Percentiles rank a stretch among this genome's conserved stretches.
phyloP scores from a whole-genome alignment of 2,113 vertebrate species.

The Phocoena phocoena region DNA sequence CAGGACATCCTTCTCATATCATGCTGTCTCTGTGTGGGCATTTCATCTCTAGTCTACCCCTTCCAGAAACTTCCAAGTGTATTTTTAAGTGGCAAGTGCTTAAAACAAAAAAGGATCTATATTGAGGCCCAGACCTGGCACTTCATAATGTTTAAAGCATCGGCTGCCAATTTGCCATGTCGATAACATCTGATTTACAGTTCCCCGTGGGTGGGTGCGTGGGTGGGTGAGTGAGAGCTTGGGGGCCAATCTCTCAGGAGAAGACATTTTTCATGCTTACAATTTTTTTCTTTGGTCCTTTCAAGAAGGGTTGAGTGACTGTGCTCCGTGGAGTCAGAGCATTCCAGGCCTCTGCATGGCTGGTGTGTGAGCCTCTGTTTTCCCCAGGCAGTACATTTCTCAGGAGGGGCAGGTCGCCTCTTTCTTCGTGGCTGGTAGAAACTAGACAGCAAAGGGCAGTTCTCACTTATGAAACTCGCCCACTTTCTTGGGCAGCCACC shows the following conservation, averaged over 20 bases:
- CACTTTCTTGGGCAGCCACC: slow-evolving; percentile 9
- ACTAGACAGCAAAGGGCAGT: not conserved
- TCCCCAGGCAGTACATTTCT: slow-evolving; percentile 25
- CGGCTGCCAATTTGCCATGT: slow-evolving; percentile 77
- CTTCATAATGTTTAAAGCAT: slow-evolving; percentile 36
- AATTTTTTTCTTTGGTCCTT: slow-evolving; percentile 49
- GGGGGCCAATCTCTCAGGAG: slow-evolving; percentile 72
- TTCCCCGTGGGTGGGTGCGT: slow-evolving; percentile 72
- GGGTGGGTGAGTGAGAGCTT: slow-evolving; percentile 81
- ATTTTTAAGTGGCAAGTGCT: slow-evolving; percentile 74
- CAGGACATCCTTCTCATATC: not conserved
- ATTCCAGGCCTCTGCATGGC: not conserved
- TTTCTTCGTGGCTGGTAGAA: slow-evolving; percentile 13
- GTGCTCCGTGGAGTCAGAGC: not conserved
- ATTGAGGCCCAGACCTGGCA: slow-evolving; percentile 74
- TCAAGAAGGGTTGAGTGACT: slow-evolving; percentile 10
- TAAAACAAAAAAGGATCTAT: slow-evolving; percentile 73
- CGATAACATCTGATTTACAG: slow-evolving; percentile 82
- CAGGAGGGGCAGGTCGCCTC: not conserved
- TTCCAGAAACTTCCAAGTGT: slow-evolving; percentile 50
- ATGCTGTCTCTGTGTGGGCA: not conserved
- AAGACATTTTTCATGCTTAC: slow-evolving; percentile 77
- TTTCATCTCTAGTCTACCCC: slow-evolving; percentile 32
- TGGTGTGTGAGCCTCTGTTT: slow-evolving; percentile 14
- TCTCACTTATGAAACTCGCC: slow-evolving; percentile 31